These are phyloP conservation scores for Microdon myrmicae DNA, from an alignment of 2,888 invertebrate species.

Conservation along the genomic window DNA sequence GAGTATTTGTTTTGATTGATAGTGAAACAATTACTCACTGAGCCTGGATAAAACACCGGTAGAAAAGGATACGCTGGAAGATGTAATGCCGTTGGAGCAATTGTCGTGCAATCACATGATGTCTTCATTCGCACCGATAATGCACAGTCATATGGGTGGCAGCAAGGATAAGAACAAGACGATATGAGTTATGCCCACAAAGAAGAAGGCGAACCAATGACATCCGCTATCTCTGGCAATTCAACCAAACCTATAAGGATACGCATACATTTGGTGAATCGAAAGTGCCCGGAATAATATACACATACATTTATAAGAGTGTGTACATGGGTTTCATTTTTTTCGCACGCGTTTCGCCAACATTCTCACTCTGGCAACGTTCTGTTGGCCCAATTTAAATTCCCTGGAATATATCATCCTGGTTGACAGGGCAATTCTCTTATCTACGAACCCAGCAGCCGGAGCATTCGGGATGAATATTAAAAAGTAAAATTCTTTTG, in stretches of 20 bases:
- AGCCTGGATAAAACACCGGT: slow-evolving; percentile 2
- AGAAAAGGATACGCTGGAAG: neutral
- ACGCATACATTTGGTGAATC: slow-evolving; percentile 7
- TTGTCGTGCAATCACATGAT: slow-evolving; percentile 48
- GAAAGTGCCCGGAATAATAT: slow-evolving; percentile 49
- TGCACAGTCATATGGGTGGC: slow-evolving; percentile 4
- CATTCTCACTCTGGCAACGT: slow-evolving; percentile 31
- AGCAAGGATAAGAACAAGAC: slow-evolving; percentile 18
- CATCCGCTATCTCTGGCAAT: neutral
- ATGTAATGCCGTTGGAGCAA: slow-evolving; percentile 30
- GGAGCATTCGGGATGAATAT: slow-evolving; percentile 50
- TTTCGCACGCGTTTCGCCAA: slow-evolving; percentile 30
- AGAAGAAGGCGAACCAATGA: slow-evolving; percentile 1
- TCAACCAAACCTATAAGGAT: neutral
- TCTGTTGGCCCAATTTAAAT: slow-evolving; percentile 66
- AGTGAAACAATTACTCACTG: slow-evolving; percentile 49
- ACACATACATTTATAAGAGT: too few species aligned
- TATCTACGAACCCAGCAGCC: slow-evolving; percentile 69
- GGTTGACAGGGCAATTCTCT: slow-evolving; percentile 77
- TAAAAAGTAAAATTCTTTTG: slow-evolving; percentile 43
- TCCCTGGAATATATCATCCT: slow-evolving; percentile 73
- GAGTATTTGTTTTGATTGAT: slow-evolving; percentile 49
- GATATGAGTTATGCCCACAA: slow-evolving; percentile 44
- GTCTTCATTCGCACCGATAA: slow-evolving; percentile 39
- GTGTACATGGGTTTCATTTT: too few species aligned